Evolutionary conservation across 1,140 invertebrate genomes (phyloP).

Genomic region (Diachasma alloeum): DNA sequence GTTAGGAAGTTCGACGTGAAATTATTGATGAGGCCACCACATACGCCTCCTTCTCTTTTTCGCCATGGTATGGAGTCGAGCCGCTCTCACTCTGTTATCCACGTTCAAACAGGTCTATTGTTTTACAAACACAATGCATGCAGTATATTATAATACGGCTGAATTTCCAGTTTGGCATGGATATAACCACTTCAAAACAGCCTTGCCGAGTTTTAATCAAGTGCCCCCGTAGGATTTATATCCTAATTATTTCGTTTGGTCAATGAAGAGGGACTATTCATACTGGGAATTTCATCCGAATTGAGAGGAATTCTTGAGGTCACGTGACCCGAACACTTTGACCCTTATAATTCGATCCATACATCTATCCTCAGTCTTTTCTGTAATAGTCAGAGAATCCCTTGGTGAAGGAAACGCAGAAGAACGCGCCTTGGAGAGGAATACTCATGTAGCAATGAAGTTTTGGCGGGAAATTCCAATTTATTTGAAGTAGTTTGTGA

Average conservation of each 20-base stretch:
- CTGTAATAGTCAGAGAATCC: too few species aligned
- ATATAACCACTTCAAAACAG: background rate
- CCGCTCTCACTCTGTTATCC: background rate
- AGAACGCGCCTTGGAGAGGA: too few species aligned
- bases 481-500: too few species aligned
- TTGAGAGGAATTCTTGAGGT: too few species aligned
- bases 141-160: background rate
- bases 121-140: background rate
- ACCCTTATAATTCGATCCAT: too few species aligned
- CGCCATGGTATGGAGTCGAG: background rate
- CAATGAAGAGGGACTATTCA: too few species aligned
- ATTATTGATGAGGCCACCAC: constrained; percentile 3
- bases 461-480: too few species aligned
- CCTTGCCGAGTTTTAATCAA: background rate
- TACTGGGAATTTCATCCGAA: too few species aligned
- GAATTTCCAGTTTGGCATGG: background rate
- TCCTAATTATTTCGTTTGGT: background rate
- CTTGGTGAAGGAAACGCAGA: too few species aligned
- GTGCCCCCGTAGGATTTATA: background rate
- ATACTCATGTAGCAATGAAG: too few species aligned
- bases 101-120: background rate
- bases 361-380: too few species aligned
- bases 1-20: background rate
- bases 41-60: background rate
- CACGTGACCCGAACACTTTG: too few species aligned